Evolutionary conservation across 2,797 vertebrate species (phyloP).

Genomic region (Neoniphon sammara): DNA sequence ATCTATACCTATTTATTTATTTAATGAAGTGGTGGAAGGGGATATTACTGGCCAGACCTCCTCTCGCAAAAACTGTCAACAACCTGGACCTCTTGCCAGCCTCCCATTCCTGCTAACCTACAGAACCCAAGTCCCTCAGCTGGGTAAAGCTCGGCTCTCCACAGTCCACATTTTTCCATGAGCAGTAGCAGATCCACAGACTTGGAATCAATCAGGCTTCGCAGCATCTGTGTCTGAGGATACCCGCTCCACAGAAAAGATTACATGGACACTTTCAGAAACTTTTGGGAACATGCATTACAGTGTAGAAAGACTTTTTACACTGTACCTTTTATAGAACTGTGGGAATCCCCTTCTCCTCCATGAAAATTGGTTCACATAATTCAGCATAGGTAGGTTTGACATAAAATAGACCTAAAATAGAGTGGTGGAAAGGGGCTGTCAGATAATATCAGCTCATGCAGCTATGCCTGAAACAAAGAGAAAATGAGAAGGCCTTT

Average conservation of each 20-base stretch:
- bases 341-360: conserved; percentile 5
- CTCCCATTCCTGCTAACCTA: not conserved
- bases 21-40: conserved; percentile 18
- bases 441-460: not conserved
- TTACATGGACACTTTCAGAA: conserved; percentile 46
- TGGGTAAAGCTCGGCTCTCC: not conserved
- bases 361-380: conserved; percentile 9
- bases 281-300: conserved; percentile 22
- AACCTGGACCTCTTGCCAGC: conserved; percentile 13
- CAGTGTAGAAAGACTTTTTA: conserved; percentile 14
- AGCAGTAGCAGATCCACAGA: conserved; percentile 24
- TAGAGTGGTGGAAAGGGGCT: conserved; percentile 5
- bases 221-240: conserved; percentile 22
- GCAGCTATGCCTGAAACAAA: not conserved
- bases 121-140: conserved; percentile 11
- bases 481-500: conserved; percentile 4
- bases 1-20: conserved; percentile 21
- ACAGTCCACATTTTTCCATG: conserved; percentile 29
- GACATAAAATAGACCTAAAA: not conserved
- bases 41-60: conserved; percentile 27
- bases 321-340: conserved; percentile 9
- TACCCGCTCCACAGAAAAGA: conserved; percentile 30
- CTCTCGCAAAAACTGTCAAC: conserved; percentile 18
- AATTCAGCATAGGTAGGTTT: not conserved
- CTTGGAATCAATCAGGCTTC: conserved; percentile 43